Conservation (phyloP, 2,888 invertebrate species). For the Augiades crinisus region DNA sequence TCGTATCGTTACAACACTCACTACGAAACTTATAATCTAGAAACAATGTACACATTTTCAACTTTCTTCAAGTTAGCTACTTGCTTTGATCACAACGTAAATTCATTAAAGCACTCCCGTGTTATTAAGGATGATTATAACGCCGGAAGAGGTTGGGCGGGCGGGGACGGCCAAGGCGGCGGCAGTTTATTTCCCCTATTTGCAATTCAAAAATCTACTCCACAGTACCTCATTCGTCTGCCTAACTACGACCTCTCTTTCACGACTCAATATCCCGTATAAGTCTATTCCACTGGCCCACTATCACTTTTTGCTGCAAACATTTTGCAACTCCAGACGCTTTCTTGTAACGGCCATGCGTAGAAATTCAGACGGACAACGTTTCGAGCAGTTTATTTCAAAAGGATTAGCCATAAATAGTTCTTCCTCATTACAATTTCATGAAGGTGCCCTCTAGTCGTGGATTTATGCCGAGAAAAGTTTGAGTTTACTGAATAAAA, state of each 20-base stretch:
- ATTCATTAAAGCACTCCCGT: slow-evolving; percentile 70
- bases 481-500: slow-evolving; percentile 79
- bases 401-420: slow-evolving; percentile 80
- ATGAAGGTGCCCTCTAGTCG: slow-evolving; percentile 68
- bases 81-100: slow-evolving; percentile 68
- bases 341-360: slow-evolving; percentile 58
- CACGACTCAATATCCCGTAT: slow-evolving; percentile 35
- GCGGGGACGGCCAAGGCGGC: slow-evolving; percentile 53
- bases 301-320: slow-evolving; percentile 52
- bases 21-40: slow-evolving; percentile 28
- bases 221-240: slow-evolving; percentile 52
- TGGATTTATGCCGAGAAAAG: slow-evolving; percentile 75
- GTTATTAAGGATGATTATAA: slow-evolving; percentile 75
- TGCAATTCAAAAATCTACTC: slow-evolving; percentile 78
- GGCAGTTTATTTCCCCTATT: slow-evolving; percentile 73
- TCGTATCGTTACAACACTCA: not conserved
- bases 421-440: slow-evolving; percentile 77
- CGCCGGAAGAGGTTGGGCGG: slow-evolving; percentile 55
- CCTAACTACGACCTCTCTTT: slow-evolving; percentile 45
- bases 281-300: slow-evolving; percentile 43
- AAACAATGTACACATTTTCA: slow-evolving; percentile 38
- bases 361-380: slow-evolving; percentile 56
- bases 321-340: slow-evolving; percentile 51
- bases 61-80: slow-evolving; percentile 47
- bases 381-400: slow-evolving; percentile 68